Conservation (phyloP, 2,113 vertebrate genomes). For the Herpailurus yagouaroundi region DNA sequence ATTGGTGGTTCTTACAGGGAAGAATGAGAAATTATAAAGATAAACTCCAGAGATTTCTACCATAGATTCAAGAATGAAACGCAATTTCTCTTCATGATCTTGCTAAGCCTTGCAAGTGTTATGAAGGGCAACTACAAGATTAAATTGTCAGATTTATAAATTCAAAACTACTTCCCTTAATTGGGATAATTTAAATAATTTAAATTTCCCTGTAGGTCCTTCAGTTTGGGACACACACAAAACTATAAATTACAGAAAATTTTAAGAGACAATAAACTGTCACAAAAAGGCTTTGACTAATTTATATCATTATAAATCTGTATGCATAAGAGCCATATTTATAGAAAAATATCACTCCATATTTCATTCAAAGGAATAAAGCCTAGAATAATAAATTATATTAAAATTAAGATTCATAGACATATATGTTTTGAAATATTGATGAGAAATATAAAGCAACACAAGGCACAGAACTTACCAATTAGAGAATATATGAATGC, state of each 20-base stretch:
- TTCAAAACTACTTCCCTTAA: conserved; percentile 5
- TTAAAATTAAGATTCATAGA: neutral
- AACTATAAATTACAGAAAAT: conserved; percentile 35
- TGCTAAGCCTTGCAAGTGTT: neutral
- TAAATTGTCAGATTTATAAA: conserved; percentile 11
- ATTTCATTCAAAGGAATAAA: conserved; percentile 45
- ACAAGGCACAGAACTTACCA: neutral
- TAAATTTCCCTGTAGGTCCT: neutral
- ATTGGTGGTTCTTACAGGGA: conserved; percentile 38
- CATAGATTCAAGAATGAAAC: neutral
- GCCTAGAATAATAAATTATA: conserved; percentile 18
- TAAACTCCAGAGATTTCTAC: conserved; percentile 61
- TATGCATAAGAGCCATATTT: neutral
- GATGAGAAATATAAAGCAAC: neutral
- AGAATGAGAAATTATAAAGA: conserved; percentile 55
- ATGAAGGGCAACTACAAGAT: neutral
- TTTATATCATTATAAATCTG: conserved; percentile 1
- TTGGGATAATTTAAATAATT: conserved; percentile 51
- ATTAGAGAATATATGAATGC: neutral
- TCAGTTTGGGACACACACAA: neutral
- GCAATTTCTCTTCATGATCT: conserved; percentile 17
- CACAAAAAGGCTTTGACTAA: neutral
- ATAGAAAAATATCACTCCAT: neutral
- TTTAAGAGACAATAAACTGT: conserved; percentile 26
- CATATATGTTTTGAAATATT: conserved; percentile 22